Conservation (phyloP, 1,140 invertebrate species). For the Procambarus clarkii region DNA sequence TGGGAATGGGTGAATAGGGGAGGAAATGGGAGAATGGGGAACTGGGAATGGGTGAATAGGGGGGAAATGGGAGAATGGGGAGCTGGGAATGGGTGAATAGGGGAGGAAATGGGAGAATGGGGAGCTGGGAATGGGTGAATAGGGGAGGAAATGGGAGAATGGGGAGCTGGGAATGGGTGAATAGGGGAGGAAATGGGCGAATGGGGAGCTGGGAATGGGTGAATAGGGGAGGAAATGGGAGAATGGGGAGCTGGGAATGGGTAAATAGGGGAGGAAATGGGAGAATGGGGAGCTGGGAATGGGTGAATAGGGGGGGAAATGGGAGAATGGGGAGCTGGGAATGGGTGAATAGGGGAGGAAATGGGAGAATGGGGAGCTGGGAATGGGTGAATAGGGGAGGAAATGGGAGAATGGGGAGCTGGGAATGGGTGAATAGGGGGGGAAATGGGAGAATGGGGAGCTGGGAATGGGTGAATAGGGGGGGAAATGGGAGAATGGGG, state of each 20-base stretch:
- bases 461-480: too few relatives aligned
- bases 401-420: neutral
- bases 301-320: neutral
- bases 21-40: neutral
- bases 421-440: neutral
- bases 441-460: neutral
- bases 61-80: slow-evolving; percentile 15
- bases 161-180: neutral
- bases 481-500: neutral
- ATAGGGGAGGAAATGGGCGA: too few relatives aligned
- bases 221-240: neutral
- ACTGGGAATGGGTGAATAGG: neutral
- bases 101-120: slow-evolving; percentile 23
- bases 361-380: neutral
- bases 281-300: neutral
- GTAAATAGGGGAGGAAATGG: neutral
- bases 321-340: neutral
- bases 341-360: neutral
- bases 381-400: neutral
- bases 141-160: neutral
- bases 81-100: slow-evolving; percentile 2
- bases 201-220: too few relatives aligned
- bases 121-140: neutral
- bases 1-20: neutral
- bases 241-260: neutral